Evolutionary conservation across 92 coral and sea anemone genomes (phyloP), one percentile per base, ranked within the genome.

Genomic region (Heteractis magnifica): DNA sequence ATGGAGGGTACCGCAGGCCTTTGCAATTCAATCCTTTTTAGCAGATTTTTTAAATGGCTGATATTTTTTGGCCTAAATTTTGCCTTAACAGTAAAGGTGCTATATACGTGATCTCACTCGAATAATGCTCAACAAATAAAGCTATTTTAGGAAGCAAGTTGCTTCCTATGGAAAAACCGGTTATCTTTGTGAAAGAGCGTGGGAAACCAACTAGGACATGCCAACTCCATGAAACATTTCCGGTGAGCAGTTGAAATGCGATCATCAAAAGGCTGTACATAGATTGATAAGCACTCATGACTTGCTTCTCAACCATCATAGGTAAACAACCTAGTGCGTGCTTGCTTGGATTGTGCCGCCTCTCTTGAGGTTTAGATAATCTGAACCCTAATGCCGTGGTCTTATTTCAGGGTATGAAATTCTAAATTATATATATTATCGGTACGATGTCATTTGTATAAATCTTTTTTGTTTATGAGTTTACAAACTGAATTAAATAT

Each of bases 101-200:
- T 20, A 68, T 26, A 20, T 0, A 23, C 26, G 73, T 8, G 49
- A 21, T 41, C 13, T 23, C 3, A 12, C 58, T 53, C 13, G 58
- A 68, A 68, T 26, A 21, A 7, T 26, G 4, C 44, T n/a, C 20
- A 68, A 68, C 14, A 68, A 23, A 68, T 8, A 23, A 10, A 23
- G 44, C 26, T 68, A 68, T 68, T 68, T 68, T 68, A 7, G 73
- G 73, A 10, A 68, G 49, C 13, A 20, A 68, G 44, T 23, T 68
- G 19, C 49, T 8, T 26, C 49, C 14, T 68, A 20, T n/a, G 10
- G 14, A 68, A 1, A 8, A 68, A 68, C 20, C 49, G 10, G 4
- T 20, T 68, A 68, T 68, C 74, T 81, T 51, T 26, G 41, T 72
- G 70, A 23, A 56, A 48, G 75, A 81, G 84, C 84, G 84, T 81